A percentile compares a stretch with the other conserved stretches of the same genome.
phyloP scores from a whole-genome alignment of 1,140 invertebrate species.

The Pogonomyrmex californicus region DNA sequence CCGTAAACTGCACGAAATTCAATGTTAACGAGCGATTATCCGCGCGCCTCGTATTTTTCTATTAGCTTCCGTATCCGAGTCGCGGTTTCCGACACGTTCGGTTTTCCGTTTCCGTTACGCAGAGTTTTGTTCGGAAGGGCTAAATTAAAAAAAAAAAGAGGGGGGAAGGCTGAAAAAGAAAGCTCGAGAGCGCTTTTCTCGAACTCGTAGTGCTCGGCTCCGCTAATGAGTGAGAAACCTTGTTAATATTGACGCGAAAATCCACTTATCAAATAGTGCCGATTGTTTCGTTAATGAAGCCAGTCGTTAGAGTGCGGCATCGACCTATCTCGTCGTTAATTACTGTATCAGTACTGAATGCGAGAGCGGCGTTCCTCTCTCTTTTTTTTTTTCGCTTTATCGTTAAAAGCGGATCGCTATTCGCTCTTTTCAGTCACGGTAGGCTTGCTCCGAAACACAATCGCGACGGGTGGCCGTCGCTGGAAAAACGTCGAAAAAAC shows the following conservation, averaged over 20 bases:
- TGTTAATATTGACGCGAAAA: slow-evolving; percentile 69
- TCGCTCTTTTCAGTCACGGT: slow-evolving; percentile 37
- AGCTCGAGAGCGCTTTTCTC: slow-evolving; percentile 27
- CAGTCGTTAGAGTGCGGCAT: slow-evolving; percentile 65
- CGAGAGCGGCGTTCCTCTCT: slow-evolving; percentile 18
- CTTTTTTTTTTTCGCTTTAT: slow-evolving; percentile 41
- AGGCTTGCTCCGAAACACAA: slow-evolving; percentile 53
- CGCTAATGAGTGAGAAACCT: slow-evolving; percentile 64
- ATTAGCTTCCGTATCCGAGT: slow-evolving; percentile 9
- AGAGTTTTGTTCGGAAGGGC: slow-evolving; percentile 15
- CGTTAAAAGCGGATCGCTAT: slow-evolving; percentile 29
- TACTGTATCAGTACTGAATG: slow-evolving; percentile 55
- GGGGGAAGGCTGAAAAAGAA: background rate
- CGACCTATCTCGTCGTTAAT: slow-evolving; percentile 63
- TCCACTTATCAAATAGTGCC: slow-evolving; percentile 70
- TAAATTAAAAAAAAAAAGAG: background rate
- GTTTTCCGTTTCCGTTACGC: slow-evolving; percentile 39
- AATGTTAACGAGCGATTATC: slow-evolving; percentile 61
- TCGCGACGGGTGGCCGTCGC: slow-evolving; percentile 11
- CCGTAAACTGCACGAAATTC: slow-evolving; percentile 48
- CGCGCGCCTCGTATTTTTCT: slow-evolving; percentile 26
- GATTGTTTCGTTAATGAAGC: slow-evolving; percentile 66
- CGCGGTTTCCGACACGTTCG: slow-evolving; percentile 36
- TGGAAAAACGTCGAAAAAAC: slow-evolving; percentile 42
- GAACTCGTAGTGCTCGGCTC: background rate